phyloP scores from a whole-genome alignment of 2,797 vertebrate genomes.

The Neostethus bicornis region DNA sequence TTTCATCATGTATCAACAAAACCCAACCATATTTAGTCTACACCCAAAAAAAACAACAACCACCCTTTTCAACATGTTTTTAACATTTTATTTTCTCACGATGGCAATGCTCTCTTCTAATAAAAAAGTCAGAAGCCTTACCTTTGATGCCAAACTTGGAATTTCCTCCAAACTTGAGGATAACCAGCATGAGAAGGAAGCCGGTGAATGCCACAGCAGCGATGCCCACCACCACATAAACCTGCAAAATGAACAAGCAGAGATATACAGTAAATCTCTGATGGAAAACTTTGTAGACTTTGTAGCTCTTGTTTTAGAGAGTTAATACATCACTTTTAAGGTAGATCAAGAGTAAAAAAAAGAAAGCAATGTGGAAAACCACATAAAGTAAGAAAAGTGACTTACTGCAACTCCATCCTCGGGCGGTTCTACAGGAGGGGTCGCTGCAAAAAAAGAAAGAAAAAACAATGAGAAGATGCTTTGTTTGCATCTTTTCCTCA shows the following conservation, averaged over 20 bases:
- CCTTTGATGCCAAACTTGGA: conserved; percentile 99
- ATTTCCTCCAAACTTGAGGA: conserved; percentile 96
- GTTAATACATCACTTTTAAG: conserved; percentile 24
- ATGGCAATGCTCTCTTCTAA: background rate
- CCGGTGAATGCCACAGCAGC: conserved; percentile 93
- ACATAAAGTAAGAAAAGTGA: conserved; percentile 49
- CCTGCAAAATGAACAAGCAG: conserved; percentile 69
- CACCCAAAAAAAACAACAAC: conserved; percentile 3
- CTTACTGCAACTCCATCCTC: conserved; percentile 95
- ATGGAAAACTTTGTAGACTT: no score
- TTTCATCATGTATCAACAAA: conserved; percentile 50
- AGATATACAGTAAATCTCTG: conserved; percentile 15
- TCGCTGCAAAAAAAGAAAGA: conserved; percentile 19
- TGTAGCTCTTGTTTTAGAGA: no score
- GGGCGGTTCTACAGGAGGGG: conserved; percentile 73
- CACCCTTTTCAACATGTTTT: background rate
- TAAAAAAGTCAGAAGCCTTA: conserved; percentile 76
- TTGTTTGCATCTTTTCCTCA: no score
- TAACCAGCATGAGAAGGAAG: conserved; percentile 92
- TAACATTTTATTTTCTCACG: background rate
- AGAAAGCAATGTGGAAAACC: conserved; percentile 4
- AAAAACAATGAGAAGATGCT: conserved; percentile 5
- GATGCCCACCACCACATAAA: conserved; percentile 96
- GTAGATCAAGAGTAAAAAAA: conserved; percentile 8
- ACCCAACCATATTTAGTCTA: conserved; percentile 17